These are phyloP conservation scores for Eledona agricola DNA, from an alignment of 2,888 invertebrate species.

Conservation along the genomic window DNA sequence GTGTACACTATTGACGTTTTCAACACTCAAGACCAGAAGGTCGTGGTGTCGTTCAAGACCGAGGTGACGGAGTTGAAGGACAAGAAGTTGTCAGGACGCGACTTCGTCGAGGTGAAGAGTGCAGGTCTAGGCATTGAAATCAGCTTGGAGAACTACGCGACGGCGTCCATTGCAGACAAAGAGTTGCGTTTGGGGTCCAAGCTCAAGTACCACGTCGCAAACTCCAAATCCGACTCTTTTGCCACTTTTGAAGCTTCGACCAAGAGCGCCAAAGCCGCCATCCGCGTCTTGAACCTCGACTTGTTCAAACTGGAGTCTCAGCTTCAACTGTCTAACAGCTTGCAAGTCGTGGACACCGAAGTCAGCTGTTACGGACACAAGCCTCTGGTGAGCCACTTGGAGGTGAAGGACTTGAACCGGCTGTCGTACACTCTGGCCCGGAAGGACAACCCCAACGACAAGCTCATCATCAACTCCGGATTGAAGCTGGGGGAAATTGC, in stretches of 20 bases:
- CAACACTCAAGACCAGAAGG: slow-evolving; percentile 67
- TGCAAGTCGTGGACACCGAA: slow-evolving; percentile 66
- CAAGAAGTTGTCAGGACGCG: slow-evolving; percentile 58
- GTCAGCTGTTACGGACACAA: slow-evolving; percentile 65
- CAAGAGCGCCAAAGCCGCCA: slow-evolving; percentile 47
- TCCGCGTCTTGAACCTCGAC: slow-evolving; percentile 64
- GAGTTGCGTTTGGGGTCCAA: slow-evolving; percentile 39
- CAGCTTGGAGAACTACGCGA: slow-evolving; percentile 39
- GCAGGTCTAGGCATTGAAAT: slow-evolving; percentile 56
- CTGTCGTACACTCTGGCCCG: slow-evolving; percentile 66
- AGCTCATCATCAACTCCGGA: slow-evolving; percentile 66
- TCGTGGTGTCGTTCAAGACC: slow-evolving; percentile 59
- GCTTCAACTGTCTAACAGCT: slow-evolving; percentile 63
- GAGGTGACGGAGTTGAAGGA: slow-evolving; percentile 36
- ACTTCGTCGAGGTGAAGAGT: slow-evolving; percentile 62
- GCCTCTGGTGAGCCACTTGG: slow-evolving; percentile 63
- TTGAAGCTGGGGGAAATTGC: slow-evolving; percentile 70
- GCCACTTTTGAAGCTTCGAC: slow-evolving; percentile 43
- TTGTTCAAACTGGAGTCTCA: slow-evolving; percentile 66
- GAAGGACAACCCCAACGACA: slow-evolving; percentile 65
- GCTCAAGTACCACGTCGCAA: slow-evolving; percentile 45
- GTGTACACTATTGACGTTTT: slow-evolving; percentile 62
- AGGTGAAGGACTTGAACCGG: slow-evolving; percentile 68
- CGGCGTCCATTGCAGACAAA: slow-evolving; percentile 37
- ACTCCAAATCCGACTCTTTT: slow-evolving; percentile 48